Evolutionary conservation across 2,888 invertebrate species (phyloP), one percentile per base, ranked within the genome.

Genomic region (Rotaria socialis): DNA sequence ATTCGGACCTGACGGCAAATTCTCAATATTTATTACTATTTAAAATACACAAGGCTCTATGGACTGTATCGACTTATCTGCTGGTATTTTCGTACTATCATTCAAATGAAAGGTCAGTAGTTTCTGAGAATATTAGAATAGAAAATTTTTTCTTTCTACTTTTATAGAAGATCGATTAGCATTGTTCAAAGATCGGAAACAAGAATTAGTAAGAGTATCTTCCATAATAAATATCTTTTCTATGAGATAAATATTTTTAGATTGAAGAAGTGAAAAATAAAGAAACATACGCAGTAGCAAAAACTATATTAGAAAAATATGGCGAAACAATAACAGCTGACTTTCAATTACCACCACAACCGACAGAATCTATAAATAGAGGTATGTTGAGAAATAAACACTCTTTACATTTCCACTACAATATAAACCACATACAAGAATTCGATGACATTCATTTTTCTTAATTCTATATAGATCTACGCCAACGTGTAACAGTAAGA

Each of bases 101-200:
- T 80, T 47, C 80, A 80, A 24, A n/a, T n/a, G 43, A 80, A 80
- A 47, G 80, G 80, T 80, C 24, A 19, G 67, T 67, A 5, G 19
- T 35, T 67, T 1, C 5, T 35, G 35, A 60, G 10, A 8, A 60
- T 24, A 60, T 0, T 24, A 27, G 7, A 27, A 60, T 8, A 52
- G 14, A 52, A 16, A 14, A 11, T 52, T 41, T 74, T 8, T 3
- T 67, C 19, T 47, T 47, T n/a, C 1, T 47, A 35, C n/a, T 47
- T 41, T 67, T 67, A 5, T 35, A 80, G 80, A 43, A 47, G 80
- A 80, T 24, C 80, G 47, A 47, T n/a, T 80, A n/a, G 22, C 43
- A 47, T 80, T 24, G n/a, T 80, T 80, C 80, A 80, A 80, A 80
- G 80, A 80, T 47, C 43, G 80, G 47, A 80, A 80, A 24, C 43